Conservation (phyloP, 2,113 vertebrate genomes). For the Marmota flaviventris region DNA sequence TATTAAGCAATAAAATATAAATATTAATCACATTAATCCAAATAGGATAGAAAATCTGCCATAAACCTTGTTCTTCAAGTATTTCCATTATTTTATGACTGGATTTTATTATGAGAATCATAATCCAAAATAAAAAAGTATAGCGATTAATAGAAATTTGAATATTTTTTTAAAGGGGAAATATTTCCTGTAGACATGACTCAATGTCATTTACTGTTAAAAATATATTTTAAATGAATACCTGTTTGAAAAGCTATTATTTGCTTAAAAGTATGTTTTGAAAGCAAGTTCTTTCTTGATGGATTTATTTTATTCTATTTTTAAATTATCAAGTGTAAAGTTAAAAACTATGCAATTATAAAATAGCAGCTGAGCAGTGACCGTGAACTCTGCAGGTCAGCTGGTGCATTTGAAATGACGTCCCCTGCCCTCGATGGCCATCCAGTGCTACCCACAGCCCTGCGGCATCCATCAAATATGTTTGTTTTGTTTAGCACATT, state of each 20-base stretch:
- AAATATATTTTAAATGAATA: constrained; percentile 37
- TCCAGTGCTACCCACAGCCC: background rate
- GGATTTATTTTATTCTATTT: background rate
- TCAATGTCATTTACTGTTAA: background rate
- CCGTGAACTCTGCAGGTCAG: background rate
- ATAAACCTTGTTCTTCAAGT: background rate
- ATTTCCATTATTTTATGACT: background rate
- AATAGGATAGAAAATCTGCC: background rate
- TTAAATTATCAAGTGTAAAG: constrained; percentile 37
- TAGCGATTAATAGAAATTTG: background rate
- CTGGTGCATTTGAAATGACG: background rate
- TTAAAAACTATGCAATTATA: background rate
- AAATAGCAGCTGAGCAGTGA: background rate
- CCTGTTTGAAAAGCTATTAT: background rate
- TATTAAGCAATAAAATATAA: background rate
- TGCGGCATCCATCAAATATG: background rate
- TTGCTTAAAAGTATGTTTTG: background rate
- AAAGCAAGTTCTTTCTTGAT: too few relatives aligned
- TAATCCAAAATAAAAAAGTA: background rate
- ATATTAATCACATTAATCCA: constrained; percentile 14
- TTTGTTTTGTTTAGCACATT: background rate
- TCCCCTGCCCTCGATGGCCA: background rate
- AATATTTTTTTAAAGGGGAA: background rate
- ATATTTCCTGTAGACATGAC: background rate
- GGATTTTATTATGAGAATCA: constrained; percentile 34